Percentiles rank a stretch among this genome's conserved stretches.
Conservation (phyloP, 2,888 invertebrate species). For the Scelioninae gen. 2 region DNA sequence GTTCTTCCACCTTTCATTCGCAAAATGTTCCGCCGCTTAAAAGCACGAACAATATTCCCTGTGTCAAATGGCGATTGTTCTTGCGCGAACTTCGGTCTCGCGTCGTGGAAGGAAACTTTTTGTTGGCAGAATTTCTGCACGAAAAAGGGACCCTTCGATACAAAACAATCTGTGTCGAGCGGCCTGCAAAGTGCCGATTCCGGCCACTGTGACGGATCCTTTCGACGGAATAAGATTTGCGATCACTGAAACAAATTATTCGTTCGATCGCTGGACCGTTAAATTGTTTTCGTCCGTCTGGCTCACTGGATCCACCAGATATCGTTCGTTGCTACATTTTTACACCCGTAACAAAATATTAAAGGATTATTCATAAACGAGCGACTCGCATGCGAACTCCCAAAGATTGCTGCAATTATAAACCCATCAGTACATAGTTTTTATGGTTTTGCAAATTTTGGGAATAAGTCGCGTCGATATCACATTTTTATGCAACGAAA, state of each 20-base stretch:
- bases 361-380: slow-evolving; percentile 41
- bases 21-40: slow-evolving; percentile 54
- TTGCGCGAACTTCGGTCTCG: slow-evolving; percentile 38
- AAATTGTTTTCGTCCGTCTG: slow-evolving; percentile 19
- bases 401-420: slow-evolving; percentile 61
- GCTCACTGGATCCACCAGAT: too few species aligned
- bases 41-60: slow-evolving; percentile 50
- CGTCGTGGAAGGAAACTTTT: slow-evolving; percentile 34
- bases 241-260: too few species aligned
- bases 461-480: slow-evolving; percentile 34
- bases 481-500: slow-evolving; percentile 41
- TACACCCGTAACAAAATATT: background rate
- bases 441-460: slow-evolving; percentile 54
- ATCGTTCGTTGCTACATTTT: slow-evolving; percentile 4
- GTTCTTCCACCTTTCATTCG: slow-evolving; percentile 51
- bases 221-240: too few species aligned
- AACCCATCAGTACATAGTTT: slow-evolving; percentile 58
- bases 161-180: too few species aligned
- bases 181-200: too few species aligned
- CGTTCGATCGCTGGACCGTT: too few species aligned
- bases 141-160: too few species aligned
- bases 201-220: too few species aligned
- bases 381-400: slow-evolving; percentile 49
- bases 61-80: slow-evolving; percentile 51
- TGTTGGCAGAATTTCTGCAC: too few species aligned